Evolutionary conservation across 2,888 invertebrate genomes (phyloP).

Genomic region (Osmoderma eremita): DNA sequence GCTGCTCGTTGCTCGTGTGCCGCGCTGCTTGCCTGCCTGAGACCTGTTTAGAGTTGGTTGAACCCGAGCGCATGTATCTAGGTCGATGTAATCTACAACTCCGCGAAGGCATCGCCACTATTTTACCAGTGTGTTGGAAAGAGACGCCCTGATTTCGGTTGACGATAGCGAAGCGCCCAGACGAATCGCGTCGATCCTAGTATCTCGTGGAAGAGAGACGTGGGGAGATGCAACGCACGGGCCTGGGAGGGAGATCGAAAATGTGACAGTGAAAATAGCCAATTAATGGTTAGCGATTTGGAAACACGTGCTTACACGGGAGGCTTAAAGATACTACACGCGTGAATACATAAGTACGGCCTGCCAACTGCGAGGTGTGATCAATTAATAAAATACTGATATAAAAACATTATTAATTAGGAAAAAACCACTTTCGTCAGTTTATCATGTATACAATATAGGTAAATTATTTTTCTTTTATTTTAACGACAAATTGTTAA

Average conservation of each 20-base stretch:
- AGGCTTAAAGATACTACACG: too few species aligned
- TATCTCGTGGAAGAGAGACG: not conserved
- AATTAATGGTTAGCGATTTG: slow-evolving; percentile 28
- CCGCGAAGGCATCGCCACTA: slow-evolving; percentile 41
- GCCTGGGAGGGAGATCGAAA: slow-evolving; percentile 17
- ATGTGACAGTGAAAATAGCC: slow-evolving; percentile 31
- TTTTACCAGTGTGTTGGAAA: slow-evolving; percentile 27
- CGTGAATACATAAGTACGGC: too few species aligned
- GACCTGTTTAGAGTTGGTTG: slow-evolving; percentile 58
- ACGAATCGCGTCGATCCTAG: slow-evolving; percentile 10
- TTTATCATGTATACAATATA: too few species aligned
- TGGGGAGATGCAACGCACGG: not conserved
- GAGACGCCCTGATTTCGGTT: slow-evolving; percentile 32
- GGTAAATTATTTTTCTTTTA: too few species aligned
- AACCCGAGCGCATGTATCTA: slow-evolving; percentile 55
- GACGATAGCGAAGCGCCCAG: slow-evolving; percentile 14
- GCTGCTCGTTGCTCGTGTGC: not conserved
- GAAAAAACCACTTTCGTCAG: too few species aligned
- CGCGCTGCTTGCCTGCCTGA: slow-evolving; percentile 44
- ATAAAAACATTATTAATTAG: too few species aligned
- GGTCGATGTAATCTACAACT: slow-evolving; percentile 54
- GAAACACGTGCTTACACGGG: slow-evolving; percentile 25
- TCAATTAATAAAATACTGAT: too few species aligned
- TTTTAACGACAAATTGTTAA: too few species aligned
- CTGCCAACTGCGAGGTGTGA: too few species aligned